These are phyloP conservation scores for Megaptera novaeangliae DNA, from an alignment of 2,113 vertebrate species.

Conservation along the genomic window DNA sequence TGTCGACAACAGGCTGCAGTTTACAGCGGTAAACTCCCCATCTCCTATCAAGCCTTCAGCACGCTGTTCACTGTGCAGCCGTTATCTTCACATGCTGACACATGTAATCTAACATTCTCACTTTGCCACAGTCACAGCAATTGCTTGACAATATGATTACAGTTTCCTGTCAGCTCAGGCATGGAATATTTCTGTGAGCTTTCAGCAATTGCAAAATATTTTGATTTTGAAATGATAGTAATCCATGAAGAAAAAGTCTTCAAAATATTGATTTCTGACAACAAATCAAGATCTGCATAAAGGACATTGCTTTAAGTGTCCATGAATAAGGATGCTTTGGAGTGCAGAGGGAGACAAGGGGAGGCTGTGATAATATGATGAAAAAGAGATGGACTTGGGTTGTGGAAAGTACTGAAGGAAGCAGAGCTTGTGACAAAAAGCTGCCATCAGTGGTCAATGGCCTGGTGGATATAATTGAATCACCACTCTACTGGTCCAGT, in stretches of 20 bases:
- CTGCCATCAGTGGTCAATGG: background rate
- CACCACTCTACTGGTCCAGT: background rate
- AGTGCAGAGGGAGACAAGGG: background rate
- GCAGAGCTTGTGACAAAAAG: background rate
- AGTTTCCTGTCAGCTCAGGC: constrained; percentile 80
- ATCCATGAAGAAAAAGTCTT: constrained; percentile 64
- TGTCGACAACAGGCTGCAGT: constrained; percentile 65
- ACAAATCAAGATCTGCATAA: constrained; percentile 65
- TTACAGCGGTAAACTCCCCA: constrained; percentile 66
- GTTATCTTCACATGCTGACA: constrained; percentile 81
- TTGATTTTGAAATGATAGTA: constrained; percentile 82
- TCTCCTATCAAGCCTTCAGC: constrained; percentile 71
- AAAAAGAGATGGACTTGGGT: background rate
- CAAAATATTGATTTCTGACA: constrained; percentile 80
- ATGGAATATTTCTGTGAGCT: constrained; percentile 76
- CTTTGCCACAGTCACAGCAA: constrained; percentile 78
- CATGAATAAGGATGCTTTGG: background rate
- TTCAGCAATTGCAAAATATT: constrained; percentile 81
- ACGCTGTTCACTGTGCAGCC: constrained; percentile 68
- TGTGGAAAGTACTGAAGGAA: background rate
- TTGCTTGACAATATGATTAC: constrained; percentile 85
- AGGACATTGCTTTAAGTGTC: constrained; percentile 44
- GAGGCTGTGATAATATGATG: background rate
- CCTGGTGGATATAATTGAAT: background rate
- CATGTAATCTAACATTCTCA: constrained; percentile 81